phyloP scores from a whole-genome alignment of 1,140 invertebrate genomes.

The Drosophila willistoni region DNA sequence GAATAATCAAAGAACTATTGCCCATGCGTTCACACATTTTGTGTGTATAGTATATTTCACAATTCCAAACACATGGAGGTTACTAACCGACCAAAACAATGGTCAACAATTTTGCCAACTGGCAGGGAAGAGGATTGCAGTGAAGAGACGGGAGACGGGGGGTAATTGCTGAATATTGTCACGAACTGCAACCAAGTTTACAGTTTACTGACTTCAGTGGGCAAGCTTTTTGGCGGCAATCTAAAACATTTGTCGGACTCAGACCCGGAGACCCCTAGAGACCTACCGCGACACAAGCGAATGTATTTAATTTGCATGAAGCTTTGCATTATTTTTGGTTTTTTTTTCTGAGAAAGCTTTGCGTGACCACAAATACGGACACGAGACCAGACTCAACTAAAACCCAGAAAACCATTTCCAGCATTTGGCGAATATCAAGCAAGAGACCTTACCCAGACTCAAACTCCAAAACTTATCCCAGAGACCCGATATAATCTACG shows the following conservation, averaged over 20 bases:
- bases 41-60: no score
- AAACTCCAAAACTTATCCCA: not conserved
- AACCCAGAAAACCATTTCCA: slow-evolving; percentile 15
- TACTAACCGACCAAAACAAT: slow-evolving; percentile 69
- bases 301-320: slow-evolving; percentile 57
- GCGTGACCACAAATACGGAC: slow-evolving; percentile 57
- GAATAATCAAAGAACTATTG: slow-evolving; percentile 2
- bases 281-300: slow-evolving; percentile 22
- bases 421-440: no score
- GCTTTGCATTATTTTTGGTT: slow-evolving; percentile 4
- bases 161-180: slow-evolving; percentile 75
- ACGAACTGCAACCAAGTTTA: slow-evolving; percentile 58
- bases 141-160: not conserved
- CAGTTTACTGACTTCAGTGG: slow-evolving; percentile 64
- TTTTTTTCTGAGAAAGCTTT: slow-evolving; percentile 48
- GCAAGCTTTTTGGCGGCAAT: slow-evolving; percentile 39
- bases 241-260: slow-evolving; percentile 46
- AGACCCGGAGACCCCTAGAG: slow-evolving; percentile 24
- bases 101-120: slow-evolving; percentile 37
- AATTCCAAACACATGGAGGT: slow-evolving; percentile 29
- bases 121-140: no score
- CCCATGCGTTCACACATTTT: not conserved
- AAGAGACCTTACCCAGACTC: not conserved
- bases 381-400: slow-evolving; percentile 40
- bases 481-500: slow-evolving; percentile 44